Conservation (phyloP, 2,797 vertebrate genomes). For the Rhinichthys osculus region DNA sequence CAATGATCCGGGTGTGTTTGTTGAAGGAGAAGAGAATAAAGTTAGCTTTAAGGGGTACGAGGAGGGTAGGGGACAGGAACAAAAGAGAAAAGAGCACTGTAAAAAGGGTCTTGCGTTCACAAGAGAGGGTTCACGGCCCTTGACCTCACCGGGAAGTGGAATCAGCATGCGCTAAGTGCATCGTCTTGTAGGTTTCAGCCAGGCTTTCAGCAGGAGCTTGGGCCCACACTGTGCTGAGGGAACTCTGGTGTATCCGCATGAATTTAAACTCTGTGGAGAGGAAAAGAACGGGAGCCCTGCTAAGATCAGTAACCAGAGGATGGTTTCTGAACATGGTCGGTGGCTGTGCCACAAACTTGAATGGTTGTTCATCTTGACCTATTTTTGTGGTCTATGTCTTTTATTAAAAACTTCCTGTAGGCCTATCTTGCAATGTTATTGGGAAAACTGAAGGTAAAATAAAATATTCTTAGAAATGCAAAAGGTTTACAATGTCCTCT, state of each 20-base stretch:
- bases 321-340: constrained; percentile 13
- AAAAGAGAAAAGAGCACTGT: constrained; percentile 10
- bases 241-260: constrained; percentile 41
- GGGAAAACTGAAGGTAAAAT: not conserved
- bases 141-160: constrained; percentile 60
- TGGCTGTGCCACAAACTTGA: constrained; percentile 7
- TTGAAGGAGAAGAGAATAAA: not conserved
- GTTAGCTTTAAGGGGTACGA: not conserved
- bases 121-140: constrained; percentile 36
- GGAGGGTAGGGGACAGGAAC: not conserved
- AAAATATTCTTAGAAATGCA: not conserved
- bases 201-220: constrained; percentile 57
- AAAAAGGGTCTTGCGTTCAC: constrained; percentile 3
- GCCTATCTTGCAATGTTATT: not conserved
- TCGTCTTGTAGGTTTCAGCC: constrained; percentile 69
- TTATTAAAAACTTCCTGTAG: not conserved
- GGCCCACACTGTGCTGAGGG: constrained; percentile 50
- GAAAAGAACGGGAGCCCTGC: constrained; percentile 34
- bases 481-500: not conserved
- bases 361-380: constrained; percentile 24
- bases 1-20: not conserved
- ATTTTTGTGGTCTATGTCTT: constrained; percentile 2
- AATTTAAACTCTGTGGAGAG: constrained; percentile 42
- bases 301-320: constrained; percentile 25
- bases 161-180: constrained; percentile 76